Evolutionary conservation across 1,140 invertebrate species (phyloP), one percentile per base, ranked within the genome.

Genomic region (Planococcus citri): DNA sequence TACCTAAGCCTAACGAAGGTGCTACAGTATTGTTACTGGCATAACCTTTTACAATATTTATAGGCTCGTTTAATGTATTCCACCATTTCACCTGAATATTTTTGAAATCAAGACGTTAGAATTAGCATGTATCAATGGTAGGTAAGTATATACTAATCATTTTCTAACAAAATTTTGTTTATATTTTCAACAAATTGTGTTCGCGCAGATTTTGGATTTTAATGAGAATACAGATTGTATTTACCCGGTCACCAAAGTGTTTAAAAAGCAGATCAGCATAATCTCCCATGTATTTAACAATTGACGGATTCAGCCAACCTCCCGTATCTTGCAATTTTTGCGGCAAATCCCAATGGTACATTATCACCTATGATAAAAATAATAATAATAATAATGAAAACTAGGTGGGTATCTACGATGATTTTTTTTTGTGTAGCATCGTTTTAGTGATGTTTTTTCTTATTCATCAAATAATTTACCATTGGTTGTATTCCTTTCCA

Each of bases 61-160:
- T 83, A 6, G 86, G 85, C 75, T 89, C 86, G 76, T 88, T 88
- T 71, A 89, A 82, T 0, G 87, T 88, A 1, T 84, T 82, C 85
- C 86, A 89, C 68, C 74, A 73, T 74, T 81, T 82, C 1, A 79
- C 75, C 75, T 78, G 25, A 20, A 60, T 20, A n/a, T n/a, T n/a
- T 41, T 41, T 10, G n/a, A 41, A 41, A n/a, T 41, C n/a, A 9
- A 41, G n/a, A 41, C n/a, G n/a, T n/a, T n/a, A n/a, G n/a, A n/a
- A n/a, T n/a, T n/a, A n/a, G n/a, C n/a, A n/a, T n/a, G n/a, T n/a
- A n/a, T n/a, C n/a, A n/a, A n/a, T n/a, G n/a, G n/a, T n/a, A n/a
- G n/a, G n/a, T 41, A 10, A 41, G n/a, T 41, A 9, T 9, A 10
- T 10, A 9, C 37, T 41, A 41, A 41, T 41, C 37, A 41, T 41